Base-by-base conservation (phyloP, 2,888 invertebrate genomes). In the Netelia inedita region DNA sequence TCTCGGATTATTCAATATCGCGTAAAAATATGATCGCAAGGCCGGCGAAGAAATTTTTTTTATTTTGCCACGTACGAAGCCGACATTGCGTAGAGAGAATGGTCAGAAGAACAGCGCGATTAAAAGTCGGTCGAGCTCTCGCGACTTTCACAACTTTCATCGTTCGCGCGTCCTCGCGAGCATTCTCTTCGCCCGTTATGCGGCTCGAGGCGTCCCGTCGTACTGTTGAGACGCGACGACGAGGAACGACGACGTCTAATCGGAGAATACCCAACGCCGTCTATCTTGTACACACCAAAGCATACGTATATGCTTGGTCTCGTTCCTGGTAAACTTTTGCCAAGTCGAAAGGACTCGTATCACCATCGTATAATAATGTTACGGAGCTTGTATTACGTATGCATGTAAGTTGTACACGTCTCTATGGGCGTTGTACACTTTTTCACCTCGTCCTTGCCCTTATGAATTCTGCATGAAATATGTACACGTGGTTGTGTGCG, bases 141-240 rank as follows among this genome's bases (percentile, higher is more conserved):
- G 73, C 86, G 71, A 87, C 87, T 87, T 87, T 87, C 87, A 86
- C 86, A 86, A 87, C 86, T 86, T 87, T 87, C 87, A 83, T 87
- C 86, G 85, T 83, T 65, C 43, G 69, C 63, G 71, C 57, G 35
- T 65, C 71, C 71, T 71, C 66, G 59, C 28, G 41, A 55, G 63
- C 79, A 69, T 82, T 78, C 72, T 23, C 41, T 21, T 14, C 14
- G 76, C 55, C 23, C 41, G 57, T 57, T 57, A 68, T 68, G 21
- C 23, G 19, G 41, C 69, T 73, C 41, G 35, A 41, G 46, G 43
- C 28, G 68, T 63, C 61, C n/a, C 23, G 35, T 9, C 35, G 35
- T 35, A 46, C 16, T 35, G 21, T 35, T 23, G 46, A 19, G 16
- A 63, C 8, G 19, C 21, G 59, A 63, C 43, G 46, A 46, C 63